These are phyloP conservation scores for Baccha elongata DNA, from an alignment of 2,888 invertebrate genomes.

Conservation along the genomic window DNA sequence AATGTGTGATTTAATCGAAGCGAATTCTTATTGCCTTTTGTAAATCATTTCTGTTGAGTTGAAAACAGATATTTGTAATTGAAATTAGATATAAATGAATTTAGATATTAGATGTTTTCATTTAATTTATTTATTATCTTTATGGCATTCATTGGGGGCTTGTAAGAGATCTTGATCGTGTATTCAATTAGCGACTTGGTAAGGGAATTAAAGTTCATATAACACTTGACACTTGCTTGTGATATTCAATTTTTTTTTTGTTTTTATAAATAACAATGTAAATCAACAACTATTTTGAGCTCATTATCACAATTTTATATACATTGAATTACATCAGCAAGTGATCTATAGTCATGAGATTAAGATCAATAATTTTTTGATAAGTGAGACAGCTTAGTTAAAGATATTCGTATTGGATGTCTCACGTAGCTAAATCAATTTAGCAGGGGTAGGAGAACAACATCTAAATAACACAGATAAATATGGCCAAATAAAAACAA, in stretches of 20 bases:
- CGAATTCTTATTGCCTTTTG: neutral
- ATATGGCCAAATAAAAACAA: too few species aligned
- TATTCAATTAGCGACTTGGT: neutral
- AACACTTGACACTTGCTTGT: neutral
- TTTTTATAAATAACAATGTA: neutral
- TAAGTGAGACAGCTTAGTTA: neutral
- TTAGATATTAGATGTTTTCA: neutral
- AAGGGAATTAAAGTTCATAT: neutral
- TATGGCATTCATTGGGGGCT: neutral
- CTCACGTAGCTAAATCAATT: too few species aligned
- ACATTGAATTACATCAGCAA: too few species aligned
- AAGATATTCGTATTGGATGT: too few species aligned
- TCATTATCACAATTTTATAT: too few species aligned
- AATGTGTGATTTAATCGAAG: conserved; percentile 54
- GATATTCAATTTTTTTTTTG: neutral
- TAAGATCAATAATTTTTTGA: neutral
- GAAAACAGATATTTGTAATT: conserved; percentile 9
- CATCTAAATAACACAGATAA: too few species aligned
- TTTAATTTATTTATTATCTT: conserved; percentile 20
- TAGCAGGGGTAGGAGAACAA: too few species aligned
- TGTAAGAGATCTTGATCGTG: conserved; percentile 4
- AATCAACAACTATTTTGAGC: neutral
- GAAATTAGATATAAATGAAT: neutral
- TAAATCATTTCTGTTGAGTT: neutral
- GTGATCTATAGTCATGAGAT: neutral